Evolutionary conservation across 2,888 invertebrate genomes (phyloP).

Genomic region (Tenodera sinensis): DNA sequence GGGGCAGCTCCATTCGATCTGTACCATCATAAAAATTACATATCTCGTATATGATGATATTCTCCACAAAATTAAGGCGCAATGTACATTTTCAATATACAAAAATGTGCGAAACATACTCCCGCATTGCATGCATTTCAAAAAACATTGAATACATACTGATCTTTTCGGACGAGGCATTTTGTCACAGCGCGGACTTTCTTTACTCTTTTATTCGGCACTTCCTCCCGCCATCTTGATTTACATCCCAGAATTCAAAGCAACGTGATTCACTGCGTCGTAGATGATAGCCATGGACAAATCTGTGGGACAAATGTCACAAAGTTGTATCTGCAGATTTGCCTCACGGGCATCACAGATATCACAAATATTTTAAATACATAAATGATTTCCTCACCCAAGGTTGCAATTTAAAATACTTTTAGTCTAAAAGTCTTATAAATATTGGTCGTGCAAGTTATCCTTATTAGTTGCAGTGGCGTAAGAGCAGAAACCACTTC

Average conservation of each 20-base stretch:
- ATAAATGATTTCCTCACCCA: too few species aligned
- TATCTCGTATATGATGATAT: constrained; percentile 36
- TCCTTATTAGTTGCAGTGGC: too few species aligned
- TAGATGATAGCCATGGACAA: not conserved
- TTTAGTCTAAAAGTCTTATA: too few species aligned
- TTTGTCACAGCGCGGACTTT: constrained; percentile 33
- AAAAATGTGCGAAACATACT: not conserved
- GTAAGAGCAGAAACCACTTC: too few species aligned
- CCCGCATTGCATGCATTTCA: not conserved
- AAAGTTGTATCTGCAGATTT: not conserved
- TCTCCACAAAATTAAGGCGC: constrained; percentile 18
- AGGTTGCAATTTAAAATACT: too few species aligned
- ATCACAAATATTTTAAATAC: not conserved
- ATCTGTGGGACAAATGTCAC: too few species aligned
- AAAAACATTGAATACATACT: constrained; percentile 41
- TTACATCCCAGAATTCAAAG: constrained; percentile 41
- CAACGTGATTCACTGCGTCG: constrained; percentile 25
- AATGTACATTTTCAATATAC: not conserved
- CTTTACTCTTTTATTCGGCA: constrained; percentile 31
- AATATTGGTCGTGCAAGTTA: too few species aligned
- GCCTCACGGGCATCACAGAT: not conserved
- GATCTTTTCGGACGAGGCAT: constrained; percentile 47
- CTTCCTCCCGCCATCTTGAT: constrained; percentile 37
- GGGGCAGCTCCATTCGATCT: constrained; percentile 8
- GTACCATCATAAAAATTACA: constrained; percentile 42